Evolutionary conservation across 1,140 invertebrate species (phyloP).

Genomic region (Drosophila kurseongensis): DNA sequence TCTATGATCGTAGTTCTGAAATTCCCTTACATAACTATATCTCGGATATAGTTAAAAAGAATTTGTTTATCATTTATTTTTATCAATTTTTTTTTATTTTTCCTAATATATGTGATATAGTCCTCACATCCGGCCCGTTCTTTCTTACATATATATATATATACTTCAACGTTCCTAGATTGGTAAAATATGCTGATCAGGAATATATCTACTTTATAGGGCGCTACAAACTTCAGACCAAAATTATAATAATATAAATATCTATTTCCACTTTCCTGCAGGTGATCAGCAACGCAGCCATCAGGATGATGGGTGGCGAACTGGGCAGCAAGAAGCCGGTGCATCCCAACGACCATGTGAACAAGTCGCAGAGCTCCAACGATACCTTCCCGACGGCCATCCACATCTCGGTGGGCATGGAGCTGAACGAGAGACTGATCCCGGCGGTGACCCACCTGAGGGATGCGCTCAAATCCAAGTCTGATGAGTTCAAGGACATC

Average conservation of each 20-base stretch:
- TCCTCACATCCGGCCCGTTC: no score
- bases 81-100: no score
- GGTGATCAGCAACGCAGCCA: constrained; percentile 97
- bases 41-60: no score
- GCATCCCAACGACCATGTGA: constrained; percentile 99
- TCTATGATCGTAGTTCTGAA: no score
- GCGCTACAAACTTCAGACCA: no score
- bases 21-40: no score
- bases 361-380: constrained; percentile 99
- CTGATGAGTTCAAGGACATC: constrained; percentile 94
- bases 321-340: constrained; percentile 97
- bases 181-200: no score
- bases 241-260: neutral
- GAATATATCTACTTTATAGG: no score
- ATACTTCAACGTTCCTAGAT: no score
- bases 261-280: constrained; percentile 50
- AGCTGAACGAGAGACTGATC: constrained; percentile 93
- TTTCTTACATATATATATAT: no score
- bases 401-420: constrained; percentile 97
- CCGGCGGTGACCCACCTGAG: constrained; percentile 92
- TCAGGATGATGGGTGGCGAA: constrained; percentile 96
- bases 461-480: constrained; percentile 91
- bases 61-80: no score
- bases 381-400: constrained; percentile 99
- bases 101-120: no score